These are phyloP conservation scores for Drosophila mercatorum DNA, from an alignment of 2,888 invertebrate genomes.

Conservation along the genomic window DNA sequence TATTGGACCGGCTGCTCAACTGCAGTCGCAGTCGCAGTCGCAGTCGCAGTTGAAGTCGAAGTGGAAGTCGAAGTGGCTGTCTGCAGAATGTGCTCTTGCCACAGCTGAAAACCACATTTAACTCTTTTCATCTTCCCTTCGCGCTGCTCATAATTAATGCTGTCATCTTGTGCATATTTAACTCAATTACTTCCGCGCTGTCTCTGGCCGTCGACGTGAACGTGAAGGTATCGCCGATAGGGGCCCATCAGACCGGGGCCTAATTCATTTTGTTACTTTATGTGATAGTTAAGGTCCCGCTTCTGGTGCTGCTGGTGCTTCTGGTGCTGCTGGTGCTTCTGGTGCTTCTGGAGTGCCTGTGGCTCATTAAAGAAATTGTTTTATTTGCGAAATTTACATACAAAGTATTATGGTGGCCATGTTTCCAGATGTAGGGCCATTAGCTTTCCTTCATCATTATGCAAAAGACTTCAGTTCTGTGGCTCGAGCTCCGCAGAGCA, in stretches of 20 bases:
- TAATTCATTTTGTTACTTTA: constrained; percentile 75
- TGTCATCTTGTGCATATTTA: constrained; percentile 79
- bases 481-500: constrained; percentile 11
- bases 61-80: constrained; percentile 17
- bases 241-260: constrained; percentile 68
- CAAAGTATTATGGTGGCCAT: constrained; percentile 75
- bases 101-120: constrained; percentile 70
- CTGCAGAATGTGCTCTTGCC: constrained; percentile 42
- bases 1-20: constrained; percentile 48
- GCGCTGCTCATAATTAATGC: constrained; percentile 73
- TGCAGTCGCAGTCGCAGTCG: constrained; percentile 7
- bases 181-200: constrained; percentile 78
- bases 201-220: constrained; percentile 39
- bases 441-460: constrained; percentile 60
- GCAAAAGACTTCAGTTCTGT: constrained; percentile 40
- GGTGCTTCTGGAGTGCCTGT: constrained; percentile 46
- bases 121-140: constrained; percentile 52
- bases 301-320: not conserved
- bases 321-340: constrained; percentile 15
- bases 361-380: constrained; percentile 76
- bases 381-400: constrained; percentile 75
- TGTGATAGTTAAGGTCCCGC: constrained; percentile 61
- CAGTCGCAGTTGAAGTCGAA: constrained; percentile 23
- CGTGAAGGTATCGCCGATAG: constrained; percentile 55
- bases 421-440: constrained; percentile 66